Evolutionary conservation across 2,113 vertebrate species (phyloP).

Genomic region (Nipponia nippon): DNA sequence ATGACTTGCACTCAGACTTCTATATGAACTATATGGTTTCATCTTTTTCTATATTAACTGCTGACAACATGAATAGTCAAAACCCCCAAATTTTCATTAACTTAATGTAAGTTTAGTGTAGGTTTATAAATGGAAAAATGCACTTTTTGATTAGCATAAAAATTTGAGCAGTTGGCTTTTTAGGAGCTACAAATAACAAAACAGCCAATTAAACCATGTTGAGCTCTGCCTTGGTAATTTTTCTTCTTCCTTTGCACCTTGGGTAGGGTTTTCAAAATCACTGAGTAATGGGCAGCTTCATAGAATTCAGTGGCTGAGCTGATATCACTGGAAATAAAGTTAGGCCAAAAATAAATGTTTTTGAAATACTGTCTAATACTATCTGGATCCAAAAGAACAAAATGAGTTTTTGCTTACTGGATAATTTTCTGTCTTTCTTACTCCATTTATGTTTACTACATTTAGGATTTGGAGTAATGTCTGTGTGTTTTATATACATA

Average conservation of each 20-base stretch:
- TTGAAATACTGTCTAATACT: not conserved
- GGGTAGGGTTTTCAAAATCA: not conserved
- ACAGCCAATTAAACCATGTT: not conserved
- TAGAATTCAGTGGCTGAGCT: not conserved
- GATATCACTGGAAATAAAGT: not conserved
- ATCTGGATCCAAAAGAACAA: not conserved
- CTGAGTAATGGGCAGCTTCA: not conserved
- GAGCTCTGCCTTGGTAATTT: not conserved
- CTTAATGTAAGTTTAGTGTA: not conserved
- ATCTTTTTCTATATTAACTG: not conserved
- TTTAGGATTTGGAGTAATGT: not conserved
- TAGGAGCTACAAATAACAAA: not conserved
- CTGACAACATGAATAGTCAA: not conserved
- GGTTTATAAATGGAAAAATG: not conserved
- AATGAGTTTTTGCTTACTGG: not conserved
- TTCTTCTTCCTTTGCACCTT: not conserved
- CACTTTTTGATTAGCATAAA: not conserved
- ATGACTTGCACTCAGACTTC: not conserved
- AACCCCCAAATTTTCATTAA: not conserved
- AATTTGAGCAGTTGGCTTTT: not conserved
- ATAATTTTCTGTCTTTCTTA: not conserved
- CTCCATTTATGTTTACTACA: not conserved
- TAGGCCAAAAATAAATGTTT: not conserved
- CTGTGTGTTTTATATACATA: not conserved
- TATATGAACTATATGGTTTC: not conserved